Evolutionary conservation across 2,888 invertebrate genomes (phyloP).

Genomic region (Suillia variegata): DNA sequence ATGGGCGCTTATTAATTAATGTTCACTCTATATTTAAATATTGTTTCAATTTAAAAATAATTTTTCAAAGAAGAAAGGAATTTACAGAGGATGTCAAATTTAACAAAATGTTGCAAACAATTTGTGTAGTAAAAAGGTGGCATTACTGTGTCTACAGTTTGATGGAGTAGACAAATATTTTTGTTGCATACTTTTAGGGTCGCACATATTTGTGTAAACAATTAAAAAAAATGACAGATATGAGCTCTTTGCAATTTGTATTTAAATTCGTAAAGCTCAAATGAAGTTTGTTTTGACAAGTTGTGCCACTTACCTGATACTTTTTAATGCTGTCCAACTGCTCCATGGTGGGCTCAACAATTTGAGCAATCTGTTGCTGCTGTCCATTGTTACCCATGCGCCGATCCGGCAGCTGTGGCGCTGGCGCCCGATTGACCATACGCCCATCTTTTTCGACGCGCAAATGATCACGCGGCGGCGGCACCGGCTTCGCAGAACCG

Average conservation of each 20-base stretch:
- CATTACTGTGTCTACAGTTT: no score
- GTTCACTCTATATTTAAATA: no score
- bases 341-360: constrained; percentile 76
- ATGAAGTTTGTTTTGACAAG: no score
- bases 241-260: neutral
- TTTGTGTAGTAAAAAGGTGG: neutral
- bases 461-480: constrained; percentile 70
- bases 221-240: neutral
- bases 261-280: neutral
- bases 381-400: constrained; percentile 50
- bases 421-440: constrained; percentile 69
- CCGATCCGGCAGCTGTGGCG: constrained; percentile 71
- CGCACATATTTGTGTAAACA: neutral
- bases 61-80: neutral
- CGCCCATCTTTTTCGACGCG: constrained; percentile 68
- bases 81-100: neutral
- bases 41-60: no score
- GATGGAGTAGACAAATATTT: neutral
- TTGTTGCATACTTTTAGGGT: neutral
- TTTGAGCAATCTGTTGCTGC: constrained; percentile 59
- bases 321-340: constrained; percentile 91
- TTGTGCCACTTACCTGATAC: constrained; percentile 83
- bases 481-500: constrained; percentile 60
- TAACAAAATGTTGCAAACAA: neutral
- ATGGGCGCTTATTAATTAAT: no score